phyloP scores from a whole-genome alignment of 92 coral and sea anemone species.

The Porites cylindrica region DNA sequence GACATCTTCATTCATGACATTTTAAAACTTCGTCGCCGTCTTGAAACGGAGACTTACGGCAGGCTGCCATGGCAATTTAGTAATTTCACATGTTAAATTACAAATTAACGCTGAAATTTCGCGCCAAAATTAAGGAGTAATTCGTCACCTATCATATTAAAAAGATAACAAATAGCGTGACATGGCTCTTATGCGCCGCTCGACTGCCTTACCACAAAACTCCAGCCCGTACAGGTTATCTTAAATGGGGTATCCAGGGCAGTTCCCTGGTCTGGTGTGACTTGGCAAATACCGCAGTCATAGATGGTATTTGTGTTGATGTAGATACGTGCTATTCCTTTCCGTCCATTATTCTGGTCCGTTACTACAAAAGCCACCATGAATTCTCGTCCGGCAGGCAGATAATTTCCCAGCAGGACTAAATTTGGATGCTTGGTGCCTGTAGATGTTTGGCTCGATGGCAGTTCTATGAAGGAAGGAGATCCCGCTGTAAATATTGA shows the following conservation, averaged over 20 bases:
- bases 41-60: too few species aligned
- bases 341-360: neutral
- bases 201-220: conserved; percentile 41
- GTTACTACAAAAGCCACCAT: conserved; percentile 13
- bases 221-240: conserved; percentile 55
- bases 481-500: neutral
- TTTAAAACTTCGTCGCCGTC: too few species aligned
- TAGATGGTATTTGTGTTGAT: conserved; percentile 61
- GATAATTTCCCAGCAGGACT: conserved; percentile 33
- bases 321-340: conserved; percentile 64
- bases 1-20: too few species aligned
- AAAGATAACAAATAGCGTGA: too few species aligned
- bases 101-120: too few species aligned
- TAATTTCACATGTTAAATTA: too few species aligned
- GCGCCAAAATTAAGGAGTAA: too few species aligned
- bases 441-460: conserved; percentile 49
- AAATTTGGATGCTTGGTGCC: conserved; percentile 49
- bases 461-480: conserved; percentile 1
- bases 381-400: conserved; percentile 42
- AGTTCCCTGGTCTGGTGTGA: conserved; percentile 55
- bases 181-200: too few species aligned
- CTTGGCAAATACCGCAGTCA: conserved; percentile 40
- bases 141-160: too few species aligned
- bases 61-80: too few species aligned
- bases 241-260: conserved; percentile 69